Conservation (phyloP, 2,888 invertebrate genomes). For the Bombylius discolor region DNA sequence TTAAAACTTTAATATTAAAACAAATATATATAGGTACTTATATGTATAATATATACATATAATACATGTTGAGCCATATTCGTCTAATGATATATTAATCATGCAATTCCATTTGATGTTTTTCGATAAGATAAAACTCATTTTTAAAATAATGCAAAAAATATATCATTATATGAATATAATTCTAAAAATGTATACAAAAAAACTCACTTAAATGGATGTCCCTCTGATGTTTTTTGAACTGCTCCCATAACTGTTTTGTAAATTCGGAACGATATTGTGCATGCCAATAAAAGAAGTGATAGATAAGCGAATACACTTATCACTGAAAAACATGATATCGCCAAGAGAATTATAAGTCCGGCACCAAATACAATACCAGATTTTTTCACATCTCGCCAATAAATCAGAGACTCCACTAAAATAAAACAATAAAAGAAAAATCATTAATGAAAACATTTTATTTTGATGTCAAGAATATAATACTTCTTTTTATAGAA, state of each 20-base stretch:
- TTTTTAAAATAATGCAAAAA: no score
- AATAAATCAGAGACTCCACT: conserved; percentile 95
- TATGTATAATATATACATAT: conserved; percentile 1
- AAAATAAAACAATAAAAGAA: conserved; percentile 34
- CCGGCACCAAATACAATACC: conserved; percentile 87
- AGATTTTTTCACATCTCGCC: conserved; percentile 91
- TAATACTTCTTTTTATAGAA: no score
- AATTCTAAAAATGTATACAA: no score
- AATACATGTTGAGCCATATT: neutral
- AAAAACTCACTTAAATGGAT: conserved; percentile 85
- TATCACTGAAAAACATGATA: conserved; percentile 91
- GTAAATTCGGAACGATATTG: conserved; percentile 91
- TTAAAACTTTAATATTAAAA: neutral
- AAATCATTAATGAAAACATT: neutral
- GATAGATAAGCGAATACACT: conserved; percentile 89
- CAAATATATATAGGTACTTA: no score
- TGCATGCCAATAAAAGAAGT: conserved; percentile 69
- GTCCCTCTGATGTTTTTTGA: conserved; percentile 91
- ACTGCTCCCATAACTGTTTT: conserved; percentile 89
- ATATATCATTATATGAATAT: no score
- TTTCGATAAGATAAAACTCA: no score
- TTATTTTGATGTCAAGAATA: no score
- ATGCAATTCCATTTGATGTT: no score
- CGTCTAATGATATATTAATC: no score
- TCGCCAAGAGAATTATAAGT: conserved; percentile 77